A percentile compares a stretch with the other conserved stretches of the same genome.
Evolutionary conservation across 2,113 vertebrate genomes (phyloP).

Genomic region (Cyanoramphus novaezelandiae): DNA sequence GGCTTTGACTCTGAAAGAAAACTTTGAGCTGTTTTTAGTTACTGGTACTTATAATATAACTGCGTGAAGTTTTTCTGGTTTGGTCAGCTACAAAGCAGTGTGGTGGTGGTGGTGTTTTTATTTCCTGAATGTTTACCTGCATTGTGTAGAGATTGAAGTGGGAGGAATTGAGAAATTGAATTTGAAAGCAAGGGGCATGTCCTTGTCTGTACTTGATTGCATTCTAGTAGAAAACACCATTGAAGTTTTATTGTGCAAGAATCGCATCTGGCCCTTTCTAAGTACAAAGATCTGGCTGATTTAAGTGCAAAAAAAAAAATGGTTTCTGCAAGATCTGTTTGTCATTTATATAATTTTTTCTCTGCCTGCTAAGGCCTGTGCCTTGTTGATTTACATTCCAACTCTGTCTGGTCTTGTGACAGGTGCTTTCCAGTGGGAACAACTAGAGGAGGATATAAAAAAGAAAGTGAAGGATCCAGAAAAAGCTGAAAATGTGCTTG

Average conservation of each 20-base stretch:
- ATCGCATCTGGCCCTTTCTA: neutral
- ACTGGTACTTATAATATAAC: neutral
- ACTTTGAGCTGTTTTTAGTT: neutral
- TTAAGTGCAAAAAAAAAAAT: neutral
- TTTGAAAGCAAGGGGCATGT: neutral
- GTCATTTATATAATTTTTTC: rapidly evolving
- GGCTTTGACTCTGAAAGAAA: neutral
- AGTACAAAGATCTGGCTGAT: neutral
- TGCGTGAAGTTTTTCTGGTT: neutral
- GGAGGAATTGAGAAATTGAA: neutral
- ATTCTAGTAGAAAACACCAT: neutral
- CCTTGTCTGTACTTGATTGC: neutral
- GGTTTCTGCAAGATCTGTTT: neutral
- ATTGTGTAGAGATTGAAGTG: neutral
- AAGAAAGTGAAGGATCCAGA: conserved; percentile 88
- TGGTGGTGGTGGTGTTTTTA: neutral
- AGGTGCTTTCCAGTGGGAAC: conserved; percentile 94
- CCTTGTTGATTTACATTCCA: neutral
- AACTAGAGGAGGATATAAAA: conserved; percentile 87
- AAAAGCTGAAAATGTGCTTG: conserved; percentile 85
- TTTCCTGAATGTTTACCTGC: neutral
- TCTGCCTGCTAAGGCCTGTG: neutral
- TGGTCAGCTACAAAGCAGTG: neutral
- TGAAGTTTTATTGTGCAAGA: neutral
- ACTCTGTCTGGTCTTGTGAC: neutral